Evolutionary conservation across 2,797 vertebrate species (phyloP).

Genomic region (Perodicticus potto): DNA sequence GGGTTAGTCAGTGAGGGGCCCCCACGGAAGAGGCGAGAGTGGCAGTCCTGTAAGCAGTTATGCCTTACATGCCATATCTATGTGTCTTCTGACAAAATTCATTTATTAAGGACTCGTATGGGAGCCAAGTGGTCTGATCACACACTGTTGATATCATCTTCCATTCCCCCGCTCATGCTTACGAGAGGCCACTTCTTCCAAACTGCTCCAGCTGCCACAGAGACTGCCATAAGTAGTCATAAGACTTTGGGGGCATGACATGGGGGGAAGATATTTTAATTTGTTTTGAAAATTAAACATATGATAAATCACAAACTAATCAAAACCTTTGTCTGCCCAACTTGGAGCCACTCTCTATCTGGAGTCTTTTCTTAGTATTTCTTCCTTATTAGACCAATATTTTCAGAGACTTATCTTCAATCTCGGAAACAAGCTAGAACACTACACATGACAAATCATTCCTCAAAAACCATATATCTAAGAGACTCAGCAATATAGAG

Average conservation of each 20-base stretch:
- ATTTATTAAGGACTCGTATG: slow-evolving; percentile 65
- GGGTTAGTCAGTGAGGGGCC: slow-evolving; percentile 46
- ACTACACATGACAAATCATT: slow-evolving; percentile 68
- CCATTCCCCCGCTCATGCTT: slow-evolving; percentile 66
- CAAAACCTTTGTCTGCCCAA: slow-evolving; percentile 62
- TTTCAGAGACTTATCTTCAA: slow-evolving; percentile 74
- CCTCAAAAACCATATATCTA: slow-evolving; percentile 74
- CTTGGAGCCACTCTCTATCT: slow-evolving; percentile 62
- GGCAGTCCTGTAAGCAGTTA: background rate
- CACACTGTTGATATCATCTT: slow-evolving; percentile 69
- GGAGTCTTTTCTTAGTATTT: slow-evolving; percentile 74
- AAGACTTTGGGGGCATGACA: slow-evolving; percentile 68
- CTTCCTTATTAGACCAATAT: slow-evolving; percentile 77
- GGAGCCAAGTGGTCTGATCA: slow-evolving; percentile 70
- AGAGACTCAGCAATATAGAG: slow-evolving; percentile 54
- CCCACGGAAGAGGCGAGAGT: background rate
- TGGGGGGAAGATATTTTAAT: slow-evolving; percentile 79
- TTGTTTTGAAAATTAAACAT: slow-evolving; percentile 81
- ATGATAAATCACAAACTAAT: slow-evolving; percentile 83
- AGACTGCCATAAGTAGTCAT: slow-evolving; percentile 71
- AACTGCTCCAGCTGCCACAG: slow-evolving; percentile 71
- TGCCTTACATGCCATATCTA: slow-evolving; percentile 66
- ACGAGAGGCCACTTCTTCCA: slow-evolving; percentile 74
- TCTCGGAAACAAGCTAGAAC: slow-evolving; percentile 69
- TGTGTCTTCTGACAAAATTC: slow-evolving; percentile 70